Evolutionary conservation across 2,113 vertebrate species (phyloP).

Genomic region (Cyprinus carpio): DNA sequence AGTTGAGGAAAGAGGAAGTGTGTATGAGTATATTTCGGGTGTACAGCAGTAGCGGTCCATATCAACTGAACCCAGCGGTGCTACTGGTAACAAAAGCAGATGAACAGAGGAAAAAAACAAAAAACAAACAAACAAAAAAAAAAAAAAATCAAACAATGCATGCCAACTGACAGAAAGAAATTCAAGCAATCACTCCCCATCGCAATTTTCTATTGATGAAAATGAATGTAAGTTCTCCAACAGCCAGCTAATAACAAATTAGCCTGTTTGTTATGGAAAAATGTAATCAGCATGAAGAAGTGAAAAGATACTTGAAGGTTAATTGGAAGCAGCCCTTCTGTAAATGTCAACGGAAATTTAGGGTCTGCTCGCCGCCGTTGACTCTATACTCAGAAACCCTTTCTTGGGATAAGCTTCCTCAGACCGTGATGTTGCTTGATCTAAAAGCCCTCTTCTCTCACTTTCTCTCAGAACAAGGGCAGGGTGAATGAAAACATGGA

Average conservation of each 20-base stretch:
- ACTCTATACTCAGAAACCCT: conserved; percentile 73
- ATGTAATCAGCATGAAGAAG: conserved; percentile 79
- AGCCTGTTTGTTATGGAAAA: conserved; percentile 74
- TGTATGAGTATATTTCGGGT: conserved; percentile 20
- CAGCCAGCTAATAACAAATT: conserved; percentile 80
- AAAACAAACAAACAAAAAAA: neutral
- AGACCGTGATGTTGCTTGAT: conserved; percentile 69
- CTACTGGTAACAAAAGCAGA: conserved; percentile 39
- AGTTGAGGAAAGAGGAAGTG: neutral
- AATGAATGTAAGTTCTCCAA: conserved; percentile 64
- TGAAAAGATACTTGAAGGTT: conserved; percentile 80
- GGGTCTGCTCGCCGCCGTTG: conserved; percentile 74
- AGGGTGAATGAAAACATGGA: conserved; percentile 57
- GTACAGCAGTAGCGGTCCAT: neutral
- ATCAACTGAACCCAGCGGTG: neutral
- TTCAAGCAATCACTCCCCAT: conserved; percentile 40
- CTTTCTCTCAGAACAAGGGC: conserved; percentile 53
- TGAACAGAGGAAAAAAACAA: neutral
- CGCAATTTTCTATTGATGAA: conserved; percentile 64
- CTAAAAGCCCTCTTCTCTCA: conserved; percentile 59
- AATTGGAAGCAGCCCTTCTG: conserved; percentile 78
- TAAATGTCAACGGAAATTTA: conserved; percentile 82
- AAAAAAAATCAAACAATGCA: conserved; percentile 37
- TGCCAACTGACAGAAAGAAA: conserved; percentile 52
- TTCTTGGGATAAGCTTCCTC: conserved; percentile 69